Evolutionary conservation across 2,888 invertebrate species (phyloP).

Genomic region (Chaitophorus viminalis): DNA sequence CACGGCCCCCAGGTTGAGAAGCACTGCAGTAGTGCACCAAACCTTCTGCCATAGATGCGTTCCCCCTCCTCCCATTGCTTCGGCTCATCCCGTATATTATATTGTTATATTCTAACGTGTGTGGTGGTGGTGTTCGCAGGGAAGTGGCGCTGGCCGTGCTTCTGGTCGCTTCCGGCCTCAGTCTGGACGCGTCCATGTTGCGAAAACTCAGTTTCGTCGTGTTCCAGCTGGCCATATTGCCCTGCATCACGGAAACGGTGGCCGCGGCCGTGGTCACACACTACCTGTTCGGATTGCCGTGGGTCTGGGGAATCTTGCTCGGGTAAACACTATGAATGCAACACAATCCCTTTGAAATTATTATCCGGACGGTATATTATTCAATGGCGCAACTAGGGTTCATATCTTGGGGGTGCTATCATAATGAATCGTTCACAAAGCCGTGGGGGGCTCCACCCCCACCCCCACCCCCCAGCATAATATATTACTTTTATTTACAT

Average conservation of each 20-base stretch:
- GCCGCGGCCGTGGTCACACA: slow-evolving; percentile 66
- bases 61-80: too few species aligned
- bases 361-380: too few species aligned
- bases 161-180: slow-evolving; percentile 70
- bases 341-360: too few species aligned
- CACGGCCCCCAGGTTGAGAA: too few species aligned
- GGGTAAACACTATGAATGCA: slow-evolving; percentile 65
- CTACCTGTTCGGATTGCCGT: slow-evolving; percentile 69
- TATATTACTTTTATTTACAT: too few species aligned
- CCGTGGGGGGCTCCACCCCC: too few species aligned
- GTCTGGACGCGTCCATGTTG: slow-evolving; percentile 70
- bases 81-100: not conserved
- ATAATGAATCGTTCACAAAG: too few species aligned
- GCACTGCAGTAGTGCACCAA: too few species aligned
- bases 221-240: slow-evolving; percentile 69
- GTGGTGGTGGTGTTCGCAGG: slow-evolving; percentile 66
- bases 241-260: slow-evolving; percentile 70
- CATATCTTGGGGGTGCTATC: too few species aligned
- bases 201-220: slow-evolving; percentile 68
- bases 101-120: not conserved
- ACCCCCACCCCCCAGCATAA: too few species aligned
- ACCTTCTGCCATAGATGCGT: too few species aligned
- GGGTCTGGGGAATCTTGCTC: slow-evolving; percentile 68
- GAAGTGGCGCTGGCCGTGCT: slow-evolving; percentile 70
- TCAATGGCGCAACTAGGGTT: too few species aligned